A percentile compares a stretch with the other conserved stretches of the same genome.
phyloP scores from a whole-genome alignment of 2,113 vertebrate genomes.

The Onychostoma macrolepis region DNA sequence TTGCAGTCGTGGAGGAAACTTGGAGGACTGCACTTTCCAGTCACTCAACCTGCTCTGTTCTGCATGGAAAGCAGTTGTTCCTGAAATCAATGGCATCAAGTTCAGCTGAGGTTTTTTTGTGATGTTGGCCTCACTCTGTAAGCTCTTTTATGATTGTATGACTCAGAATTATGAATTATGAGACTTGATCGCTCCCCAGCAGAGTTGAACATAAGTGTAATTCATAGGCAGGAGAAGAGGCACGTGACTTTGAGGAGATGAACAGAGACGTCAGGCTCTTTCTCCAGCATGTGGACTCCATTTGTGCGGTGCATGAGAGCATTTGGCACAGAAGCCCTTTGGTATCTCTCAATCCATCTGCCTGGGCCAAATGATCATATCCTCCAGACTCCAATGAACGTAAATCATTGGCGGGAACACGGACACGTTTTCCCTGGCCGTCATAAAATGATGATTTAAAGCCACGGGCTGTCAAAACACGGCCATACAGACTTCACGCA shows the following conservation, averaged over 20 bases:
- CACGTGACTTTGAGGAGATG: background rate
- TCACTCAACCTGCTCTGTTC: background rate
- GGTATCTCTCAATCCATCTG: conserved; percentile 86
- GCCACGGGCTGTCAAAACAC: conserved; percentile 85
- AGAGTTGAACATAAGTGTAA: background rate
- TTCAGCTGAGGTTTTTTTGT: background rate
- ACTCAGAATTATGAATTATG: conserved; percentile 21
- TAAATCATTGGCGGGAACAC: conserved; percentile 85
- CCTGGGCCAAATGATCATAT: conserved; percentile 86
- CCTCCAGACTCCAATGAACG: conserved; percentile 83
- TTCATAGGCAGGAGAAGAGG: background rate
- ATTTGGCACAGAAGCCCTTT: conserved; percentile 73
- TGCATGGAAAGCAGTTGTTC: background rate
- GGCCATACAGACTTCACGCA: conserved; percentile 72
- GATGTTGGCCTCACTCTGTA: background rate
- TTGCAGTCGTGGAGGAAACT: background rate
- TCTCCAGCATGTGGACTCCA: conserved; percentile 84
- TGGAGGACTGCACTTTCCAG: background rate
- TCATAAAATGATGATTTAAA: conserved; percentile 90
- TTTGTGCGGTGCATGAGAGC: conserved; percentile 77
- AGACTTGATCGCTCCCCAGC: background rate
- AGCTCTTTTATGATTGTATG: background rate
- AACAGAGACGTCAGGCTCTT: conserved; percentile 70
- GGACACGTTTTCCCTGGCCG: conserved; percentile 80
- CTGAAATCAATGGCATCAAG: background rate